Evolutionary conservation across 30 jellyfish, hydroid and myxozoan genomes (phyloP).

Genomic region (Sanderia malayensis): DNA sequence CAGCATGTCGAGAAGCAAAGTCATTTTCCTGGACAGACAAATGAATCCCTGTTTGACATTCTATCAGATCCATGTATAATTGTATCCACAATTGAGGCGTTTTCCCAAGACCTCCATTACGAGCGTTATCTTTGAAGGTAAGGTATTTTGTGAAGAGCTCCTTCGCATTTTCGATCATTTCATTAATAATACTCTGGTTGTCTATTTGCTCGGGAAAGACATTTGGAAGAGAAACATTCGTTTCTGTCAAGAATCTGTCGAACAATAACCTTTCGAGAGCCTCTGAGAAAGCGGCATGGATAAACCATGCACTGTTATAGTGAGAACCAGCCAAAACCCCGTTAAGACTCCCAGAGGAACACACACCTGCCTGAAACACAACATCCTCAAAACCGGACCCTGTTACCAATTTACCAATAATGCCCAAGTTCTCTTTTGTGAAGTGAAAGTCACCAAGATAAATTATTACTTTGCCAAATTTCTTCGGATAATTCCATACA

Average conservation of each 20-base stretch:
- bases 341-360: no score
- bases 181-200: neutral
- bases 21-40: neutral
- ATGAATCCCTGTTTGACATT: neutral
- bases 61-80: neutral
- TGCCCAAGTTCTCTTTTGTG: no score
- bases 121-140: neutral
- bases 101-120: constrained; percentile 7
- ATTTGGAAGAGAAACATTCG: no score
- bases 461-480: no score
- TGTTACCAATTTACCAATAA: no score
- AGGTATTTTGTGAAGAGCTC: neutral
- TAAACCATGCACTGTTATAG: no score
- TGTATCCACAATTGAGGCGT: constrained; percentile 7
- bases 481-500: no score
- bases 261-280: neutral
- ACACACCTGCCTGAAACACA: no score
- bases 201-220: neutral
- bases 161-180: neutral
- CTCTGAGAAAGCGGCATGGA: neutral
- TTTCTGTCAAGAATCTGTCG: neutral
- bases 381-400: no score
- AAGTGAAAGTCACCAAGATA: no score
- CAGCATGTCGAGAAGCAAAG: neutral
- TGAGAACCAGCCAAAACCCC: no score